Evolutionary conservation across 2,113 vertebrate genomes (phyloP), one percentile per base, ranked within the genome.

Genomic region (Petromus typicus): DNA sequence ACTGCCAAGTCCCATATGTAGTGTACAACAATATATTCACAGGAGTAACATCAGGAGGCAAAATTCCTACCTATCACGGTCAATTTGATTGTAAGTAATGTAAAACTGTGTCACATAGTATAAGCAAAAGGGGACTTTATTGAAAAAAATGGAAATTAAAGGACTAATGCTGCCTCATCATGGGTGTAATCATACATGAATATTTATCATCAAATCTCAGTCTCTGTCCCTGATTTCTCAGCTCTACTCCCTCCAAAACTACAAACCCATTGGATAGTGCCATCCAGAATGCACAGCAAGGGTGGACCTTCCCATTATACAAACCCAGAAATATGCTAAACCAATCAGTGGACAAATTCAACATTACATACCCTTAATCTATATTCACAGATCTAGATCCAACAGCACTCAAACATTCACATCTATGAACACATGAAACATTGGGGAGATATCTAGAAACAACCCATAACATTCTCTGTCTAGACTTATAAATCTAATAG

Each of bases 401-500:
- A 18, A 17, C 43, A 43, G 32, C 6, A 3, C 37, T 27, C 22
- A 43, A 76, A 48, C 1, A 30, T 48, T 43, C 43, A 76, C 20
- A 32, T 76, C 40, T 32, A 48, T 76, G 40, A 48, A 3, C 45
- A 48, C 43, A 48, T 8, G 27, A 48, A 27, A 11, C 43, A 48
- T 76, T 48, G 43, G 43, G 3, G 27, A 23, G 1, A 48, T 27
- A 48, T 76, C 43, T 76, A 76, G 43, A 76, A 30, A 76, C 14
- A 48, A 48, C 43, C 43, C 43, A 30, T 17, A 75, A 43, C 10
- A 37, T 23, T 1, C 23, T 79, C 25, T 37, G 34, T 83, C 45
- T 92, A 34, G 25, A 71, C 30, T 95, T 84, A 63, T 40, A 88
- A 88, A 64, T 93, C 45, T 85, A 94, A 63, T n/a, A 61, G 45